Evolutionary conservation across 2,113 vertebrate species (phyloP).

Genomic region (Agelaius phoeniceus): DNA sequence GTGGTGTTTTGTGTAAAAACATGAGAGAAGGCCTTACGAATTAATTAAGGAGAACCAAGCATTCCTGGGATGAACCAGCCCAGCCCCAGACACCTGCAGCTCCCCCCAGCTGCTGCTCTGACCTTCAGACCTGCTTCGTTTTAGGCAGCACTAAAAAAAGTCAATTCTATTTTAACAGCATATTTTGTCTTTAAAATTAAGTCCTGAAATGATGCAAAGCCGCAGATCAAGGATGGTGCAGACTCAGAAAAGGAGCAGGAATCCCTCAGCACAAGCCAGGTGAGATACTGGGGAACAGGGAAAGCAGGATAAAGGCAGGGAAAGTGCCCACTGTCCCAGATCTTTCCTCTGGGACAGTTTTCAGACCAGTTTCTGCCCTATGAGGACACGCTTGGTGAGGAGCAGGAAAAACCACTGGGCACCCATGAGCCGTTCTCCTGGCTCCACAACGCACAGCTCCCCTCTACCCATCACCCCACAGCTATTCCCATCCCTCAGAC

Average conservation of each 20-base stretch:
- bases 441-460: not conserved
- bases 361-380: not conserved
- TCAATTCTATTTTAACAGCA: not conserved
- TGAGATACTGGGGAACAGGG: not conserved
- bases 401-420: not conserved
- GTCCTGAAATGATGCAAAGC: not conserved
- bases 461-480: not conserved
- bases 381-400: rapidly evolving
- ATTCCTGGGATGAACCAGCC: not conserved
- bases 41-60: not conserved
- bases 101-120: rapidly evolving
- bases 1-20: not conserved
- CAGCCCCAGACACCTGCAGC: not conserved
- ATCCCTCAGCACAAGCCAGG: rapidly evolving
- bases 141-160: not conserved
- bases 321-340: no score
- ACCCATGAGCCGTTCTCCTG: rapidly evolving
- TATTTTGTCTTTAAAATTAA: not conserved
- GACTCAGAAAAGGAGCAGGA: not conserved
- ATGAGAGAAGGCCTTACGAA: not conserved
- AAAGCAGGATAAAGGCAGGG: not conserved
- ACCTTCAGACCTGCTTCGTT: not conserved
- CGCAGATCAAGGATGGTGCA: not conserved
- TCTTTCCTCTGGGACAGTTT: not conserved
- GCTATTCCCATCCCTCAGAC: not conserved